Evolutionary conservation across 1,140 invertebrate genomes (phyloP).

Genomic region (Eueides isabella): DNA sequence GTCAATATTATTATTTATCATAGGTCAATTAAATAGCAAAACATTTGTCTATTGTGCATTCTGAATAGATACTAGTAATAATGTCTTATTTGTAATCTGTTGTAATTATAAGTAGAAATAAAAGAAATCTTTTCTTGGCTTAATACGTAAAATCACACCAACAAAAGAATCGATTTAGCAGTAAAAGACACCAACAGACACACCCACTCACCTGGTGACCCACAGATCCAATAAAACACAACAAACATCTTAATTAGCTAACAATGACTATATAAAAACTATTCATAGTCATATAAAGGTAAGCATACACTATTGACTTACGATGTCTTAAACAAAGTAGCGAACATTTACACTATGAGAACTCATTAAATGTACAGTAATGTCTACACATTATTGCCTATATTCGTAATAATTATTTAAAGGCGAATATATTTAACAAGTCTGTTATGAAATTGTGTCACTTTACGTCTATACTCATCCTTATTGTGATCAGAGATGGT

Average conservation of each 20-base stretch:
- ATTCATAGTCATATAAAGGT: conserved; percentile 42
- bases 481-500: conserved; percentile 62
- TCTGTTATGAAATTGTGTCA: conserved; percentile 9
- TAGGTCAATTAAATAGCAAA: background rate
- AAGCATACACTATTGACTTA: conserved; percentile 6
- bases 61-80: background rate
- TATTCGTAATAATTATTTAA: conserved; percentile 8
- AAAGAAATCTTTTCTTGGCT: background rate
- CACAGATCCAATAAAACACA: conserved; percentile 64
- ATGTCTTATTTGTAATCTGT: background rate
- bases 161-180: conserved; percentile 44
- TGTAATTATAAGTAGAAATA: background rate
- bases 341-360: background rate
- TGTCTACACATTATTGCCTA: background rate
- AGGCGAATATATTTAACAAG: conserved; percentile 17
- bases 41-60: background rate
- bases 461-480: conserved; percentile 30
- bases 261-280: conserved; percentile 68
- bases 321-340: background rate
- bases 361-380: background rate
- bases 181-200: conserved; percentile 53
- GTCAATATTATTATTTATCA: background rate
- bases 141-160: conserved; percentile 36
- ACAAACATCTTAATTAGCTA: conserved; percentile 67
- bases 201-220: conserved; percentile 65